phyloP scores from a whole-genome alignment of 2,888 invertebrate genomes.

The Erebia palarica region DNA sequence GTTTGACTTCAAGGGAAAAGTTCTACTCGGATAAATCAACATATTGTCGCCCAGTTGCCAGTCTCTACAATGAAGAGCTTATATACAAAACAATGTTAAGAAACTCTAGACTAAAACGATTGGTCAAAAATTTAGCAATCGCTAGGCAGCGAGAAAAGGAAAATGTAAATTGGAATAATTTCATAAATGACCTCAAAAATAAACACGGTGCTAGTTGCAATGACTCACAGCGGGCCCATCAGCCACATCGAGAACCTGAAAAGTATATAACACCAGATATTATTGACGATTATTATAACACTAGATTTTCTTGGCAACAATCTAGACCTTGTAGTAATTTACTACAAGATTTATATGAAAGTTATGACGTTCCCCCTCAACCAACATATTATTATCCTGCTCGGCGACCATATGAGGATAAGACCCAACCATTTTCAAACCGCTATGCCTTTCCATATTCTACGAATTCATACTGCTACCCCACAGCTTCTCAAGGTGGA shows the following conservation, averaged over 20 bases:
- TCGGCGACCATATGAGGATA: conserved; percentile 13
- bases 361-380: conserved; percentile 29
- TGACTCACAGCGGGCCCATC: conserved; percentile 26
- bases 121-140: conserved; percentile 54
- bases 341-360: conserved; percentile 49
- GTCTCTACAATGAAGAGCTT: conserved; percentile 52
- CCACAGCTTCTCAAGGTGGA: conserved; percentile 55
- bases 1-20: conserved; percentile 35
- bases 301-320: conserved; percentile 42
- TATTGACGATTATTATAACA: conserved; percentile 49
- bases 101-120: conserved; percentile 54
- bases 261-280: conserved; percentile 37
- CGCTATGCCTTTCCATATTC: conserved; percentile 32
- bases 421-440: not conserved
- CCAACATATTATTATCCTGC: not conserved
- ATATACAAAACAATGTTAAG: conserved; percentile 54
- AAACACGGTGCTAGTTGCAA: conserved; percentile 46
- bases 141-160: conserved; percentile 58
- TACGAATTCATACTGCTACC: conserved; percentile 50
- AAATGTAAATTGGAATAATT: conserved; percentile 61
- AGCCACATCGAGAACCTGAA: conserved; percentile 1
- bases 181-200: conserved; percentile 61
- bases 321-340: conserved; percentile 47
- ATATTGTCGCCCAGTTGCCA: conserved; percentile 53
- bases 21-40: conserved; percentile 55